Evolutionary conservation across 2,888 invertebrate species (phyloP).

Genomic region (Drosophila diplacantha): DNA sequence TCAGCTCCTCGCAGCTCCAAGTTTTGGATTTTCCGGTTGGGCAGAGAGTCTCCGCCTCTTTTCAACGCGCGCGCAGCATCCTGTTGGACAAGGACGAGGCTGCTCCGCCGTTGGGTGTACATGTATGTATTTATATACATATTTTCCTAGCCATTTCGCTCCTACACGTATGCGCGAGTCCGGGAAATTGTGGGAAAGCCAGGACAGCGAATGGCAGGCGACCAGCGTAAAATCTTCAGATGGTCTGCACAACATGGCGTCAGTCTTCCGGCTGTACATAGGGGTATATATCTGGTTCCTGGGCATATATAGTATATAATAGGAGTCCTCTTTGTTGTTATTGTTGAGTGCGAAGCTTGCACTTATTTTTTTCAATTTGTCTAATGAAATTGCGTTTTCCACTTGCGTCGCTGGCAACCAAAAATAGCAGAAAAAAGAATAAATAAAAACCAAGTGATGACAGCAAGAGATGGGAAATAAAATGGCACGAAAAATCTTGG

Average conservation of each 20-base stretch:
- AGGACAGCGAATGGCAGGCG: slow-evolving; percentile 60
- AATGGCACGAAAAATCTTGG: slow-evolving; percentile 58
- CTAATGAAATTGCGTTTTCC: slow-evolving; percentile 76
- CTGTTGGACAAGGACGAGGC: slow-evolving; percentile 44
- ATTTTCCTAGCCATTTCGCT: slow-evolving; percentile 16
- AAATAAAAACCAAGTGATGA: slow-evolving; percentile 19
- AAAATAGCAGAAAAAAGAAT: slow-evolving; percentile 18
- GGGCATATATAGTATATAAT: slow-evolving; percentile 6
- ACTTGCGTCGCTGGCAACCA: slow-evolving; percentile 53
- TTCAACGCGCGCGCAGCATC: slow-evolving; percentile 77
- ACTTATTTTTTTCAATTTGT: slow-evolving; percentile 75
- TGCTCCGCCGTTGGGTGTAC: slow-evolving; percentile 37
- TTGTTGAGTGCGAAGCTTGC: slow-evolving; percentile 50
- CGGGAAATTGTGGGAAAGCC: slow-evolving; percentile 16
- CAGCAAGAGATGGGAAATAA: slow-evolving; percentile 24
- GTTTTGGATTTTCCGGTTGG: slow-evolving; percentile 20
- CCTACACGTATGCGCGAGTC: slow-evolving; percentile 34
- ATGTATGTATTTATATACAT: slow-evolving; percentile 4
- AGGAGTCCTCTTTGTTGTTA: slow-evolving; percentile 35
- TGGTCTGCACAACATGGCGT: slow-evolving; percentile 61
- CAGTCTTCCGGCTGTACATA: slow-evolving; percentile 48
- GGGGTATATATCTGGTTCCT: slow-evolving; percentile 11
- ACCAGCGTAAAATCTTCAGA: slow-evolving; percentile 49
- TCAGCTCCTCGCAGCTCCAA: slow-evolving; percentile 29
- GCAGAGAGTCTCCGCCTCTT: slow-evolving; percentile 74